phyloP scores from a whole-genome alignment of 1,140 invertebrate species.

The Micrasema minimum region DNA sequence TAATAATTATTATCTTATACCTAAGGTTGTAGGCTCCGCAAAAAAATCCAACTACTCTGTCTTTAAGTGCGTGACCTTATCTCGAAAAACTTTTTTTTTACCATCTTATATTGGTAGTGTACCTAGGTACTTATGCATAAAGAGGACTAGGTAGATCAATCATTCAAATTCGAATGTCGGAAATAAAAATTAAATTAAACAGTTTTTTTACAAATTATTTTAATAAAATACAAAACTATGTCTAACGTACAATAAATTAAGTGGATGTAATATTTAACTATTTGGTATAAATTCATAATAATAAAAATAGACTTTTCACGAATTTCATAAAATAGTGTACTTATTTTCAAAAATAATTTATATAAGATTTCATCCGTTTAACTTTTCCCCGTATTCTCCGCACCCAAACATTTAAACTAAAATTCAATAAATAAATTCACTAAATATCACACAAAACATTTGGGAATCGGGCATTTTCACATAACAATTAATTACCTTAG shows the following conservation, averaged over 20 bases:
- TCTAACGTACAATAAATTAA: constrained; percentile 15
- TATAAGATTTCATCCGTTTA: constrained; percentile 5
- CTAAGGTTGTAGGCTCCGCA: too few relatives aligned
- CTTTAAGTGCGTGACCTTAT: too few relatives aligned
- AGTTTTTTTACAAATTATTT: not conserved
- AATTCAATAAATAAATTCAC: constrained; percentile 31
- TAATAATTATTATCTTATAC: too few relatives aligned
- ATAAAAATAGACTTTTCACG: constrained; percentile 16
- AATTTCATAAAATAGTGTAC: constrained; percentile 10
- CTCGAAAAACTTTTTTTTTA: too few relatives aligned
- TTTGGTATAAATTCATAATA: constrained; percentile 26
- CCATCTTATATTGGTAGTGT: too few relatives aligned
- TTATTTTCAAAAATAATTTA: constrained; percentile 19
- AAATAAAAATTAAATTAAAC: too few relatives aligned
- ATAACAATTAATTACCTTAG: not conserved
- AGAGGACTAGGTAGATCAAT: too few relatives aligned
- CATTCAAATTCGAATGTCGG: too few relatives aligned
- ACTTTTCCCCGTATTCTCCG: constrained; percentile 6
- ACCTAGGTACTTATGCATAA: too few relatives aligned
- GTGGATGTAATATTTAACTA: not conserved
- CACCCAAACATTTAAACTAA: constrained; percentile 6
- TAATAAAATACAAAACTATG: constrained; percentile 32
- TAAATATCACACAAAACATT: constrained; percentile 32
- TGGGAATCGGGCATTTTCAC: constrained; percentile 20
- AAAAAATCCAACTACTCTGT: too few relatives aligned